phyloP scores from a whole-genome alignment of 1,140 invertebrate genomes.

The Drosophila albomicans region DNA sequence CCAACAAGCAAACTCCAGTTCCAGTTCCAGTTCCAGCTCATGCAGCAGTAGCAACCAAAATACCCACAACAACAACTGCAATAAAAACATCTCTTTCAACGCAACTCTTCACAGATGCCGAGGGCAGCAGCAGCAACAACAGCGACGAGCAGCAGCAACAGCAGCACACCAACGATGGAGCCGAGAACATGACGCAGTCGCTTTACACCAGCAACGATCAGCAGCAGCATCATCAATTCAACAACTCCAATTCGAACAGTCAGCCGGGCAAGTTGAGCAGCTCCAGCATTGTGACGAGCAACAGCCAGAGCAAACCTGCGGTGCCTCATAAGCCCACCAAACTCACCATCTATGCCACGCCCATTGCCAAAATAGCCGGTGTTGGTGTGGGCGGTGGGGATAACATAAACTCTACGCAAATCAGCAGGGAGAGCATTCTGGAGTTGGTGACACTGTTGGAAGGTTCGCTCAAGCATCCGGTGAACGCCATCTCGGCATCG shows the following conservation, averaged over 20 bases:
- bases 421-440: constrained; percentile 88
- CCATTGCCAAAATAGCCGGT: constrained; percentile 85
- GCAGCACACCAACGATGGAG: constrained; percentile 24
- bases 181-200: constrained; percentile 75
- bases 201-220: constrained; percentile 53
- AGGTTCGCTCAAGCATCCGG: constrained; percentile 88
- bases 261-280: constrained; percentile 68
- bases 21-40: constrained; percentile 3
- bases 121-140: constrained; percentile 23
- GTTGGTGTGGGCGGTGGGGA: constrained; percentile 67
- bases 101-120: constrained; percentile 83
- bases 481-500: constrained; percentile 87
- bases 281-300: constrained; percentile 54
- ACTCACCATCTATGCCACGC: constrained; percentile 87
- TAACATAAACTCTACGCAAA: constrained; percentile 76
- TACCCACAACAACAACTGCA: constrained; percentile 36
- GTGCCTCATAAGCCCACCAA: constrained; percentile 87
- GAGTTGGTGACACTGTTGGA: constrained; percentile 90
- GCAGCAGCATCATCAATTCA: constrained; percentile 30
- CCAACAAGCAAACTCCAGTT: background rate
- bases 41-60: constrained; percentile 27
- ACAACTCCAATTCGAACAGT: constrained; percentile 13
- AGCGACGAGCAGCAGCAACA: constrained; percentile 23
- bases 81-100: constrained; percentile 83
- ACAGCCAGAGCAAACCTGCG: constrained; percentile 84